These are phyloP conservation scores for Cyphomyrus discorhynchus DNA, from an alignment of 2,113 vertebrate species.

Conservation along the genomic window DNA sequence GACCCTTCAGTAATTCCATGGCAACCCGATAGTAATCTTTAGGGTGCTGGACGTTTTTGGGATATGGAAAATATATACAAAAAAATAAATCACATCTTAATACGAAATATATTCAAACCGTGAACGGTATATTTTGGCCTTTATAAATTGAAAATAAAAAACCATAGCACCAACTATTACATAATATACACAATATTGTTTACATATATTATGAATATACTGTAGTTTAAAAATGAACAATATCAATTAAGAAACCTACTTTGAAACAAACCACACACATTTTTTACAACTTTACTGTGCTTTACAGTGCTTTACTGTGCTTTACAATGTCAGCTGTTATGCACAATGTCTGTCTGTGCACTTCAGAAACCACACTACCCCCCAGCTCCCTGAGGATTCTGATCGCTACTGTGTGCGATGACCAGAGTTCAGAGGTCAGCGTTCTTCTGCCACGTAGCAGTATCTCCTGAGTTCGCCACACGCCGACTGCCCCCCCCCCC, in stretches of 20 bases:
- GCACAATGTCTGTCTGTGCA: neutral
- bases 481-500: neutral
- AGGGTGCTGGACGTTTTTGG: neutral
- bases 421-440: conserved; percentile 11
- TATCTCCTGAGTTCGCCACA: neutral
- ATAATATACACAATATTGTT: neutral
- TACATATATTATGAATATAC: neutral
- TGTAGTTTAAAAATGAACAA: neutral
- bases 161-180: neutral
- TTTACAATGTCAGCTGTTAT: neutral
- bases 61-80: neutral
- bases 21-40: neutral
- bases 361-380: neutral
- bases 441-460: neutral
- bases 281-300: neutral
- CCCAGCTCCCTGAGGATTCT: neutral
- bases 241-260: neutral
- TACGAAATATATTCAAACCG: neutral
- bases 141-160: neutral
- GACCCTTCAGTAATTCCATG: neutral
- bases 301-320: neutral
- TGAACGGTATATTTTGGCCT: neutral
- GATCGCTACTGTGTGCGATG: neutral
- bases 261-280: neutral
- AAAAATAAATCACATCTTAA: neutral